These are phyloP conservation scores for Slavum lentiscoides DNA, from an alignment of 2,888 invertebrate genomes.

Conservation along the genomic window DNA sequence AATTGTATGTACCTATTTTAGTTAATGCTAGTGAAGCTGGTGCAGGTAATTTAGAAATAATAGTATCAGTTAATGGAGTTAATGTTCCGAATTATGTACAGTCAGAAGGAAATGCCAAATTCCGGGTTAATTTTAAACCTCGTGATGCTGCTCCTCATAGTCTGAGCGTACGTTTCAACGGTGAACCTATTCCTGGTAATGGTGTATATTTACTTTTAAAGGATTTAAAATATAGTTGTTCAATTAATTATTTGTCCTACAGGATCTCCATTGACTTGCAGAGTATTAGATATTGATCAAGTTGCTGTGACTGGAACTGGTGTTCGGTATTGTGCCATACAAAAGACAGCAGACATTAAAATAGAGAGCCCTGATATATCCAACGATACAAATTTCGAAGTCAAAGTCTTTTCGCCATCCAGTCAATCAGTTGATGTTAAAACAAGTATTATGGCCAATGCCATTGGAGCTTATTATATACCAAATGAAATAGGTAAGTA, in stretches of 20 bases:
- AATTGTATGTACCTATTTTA: conserved; percentile 56
- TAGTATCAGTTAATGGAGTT: conserved; percentile 92
- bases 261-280: conserved; percentile 93
- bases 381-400: conserved; percentile 56
- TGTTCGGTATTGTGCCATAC: conserved; percentile 72
- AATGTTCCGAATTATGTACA: conserved; percentile 98
- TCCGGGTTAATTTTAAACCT: conserved; percentile 92
- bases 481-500: conserved; percentile 63
- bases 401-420: conserved; percentile 57
- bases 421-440: conserved; percentile 69
- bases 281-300: conserved; percentile 72
- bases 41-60: conserved; percentile 95
- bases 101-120: conserved; percentile 94
- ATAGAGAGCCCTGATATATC: conserved; percentile 62
- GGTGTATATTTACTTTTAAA: conserved; percentile 15
- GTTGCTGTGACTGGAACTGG: conserved; percentile 70
- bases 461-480: conserved; percentile 66
- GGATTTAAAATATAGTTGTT: background rate
- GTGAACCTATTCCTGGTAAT: conserved; percentile 69
- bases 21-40: conserved; percentile 71
- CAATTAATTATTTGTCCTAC: conserved; percentile 58
- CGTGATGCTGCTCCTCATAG: conserved; percentile 90
- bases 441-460: conserved; percentile 63
- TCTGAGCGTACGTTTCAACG: conserved; percentile 81
- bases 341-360: conserved; percentile 66